These are phyloP conservation scores for Virgularia gustaviana DNA, from an alignment of 92 coral and sea anemone species.

Conservation along the genomic window DNA sequence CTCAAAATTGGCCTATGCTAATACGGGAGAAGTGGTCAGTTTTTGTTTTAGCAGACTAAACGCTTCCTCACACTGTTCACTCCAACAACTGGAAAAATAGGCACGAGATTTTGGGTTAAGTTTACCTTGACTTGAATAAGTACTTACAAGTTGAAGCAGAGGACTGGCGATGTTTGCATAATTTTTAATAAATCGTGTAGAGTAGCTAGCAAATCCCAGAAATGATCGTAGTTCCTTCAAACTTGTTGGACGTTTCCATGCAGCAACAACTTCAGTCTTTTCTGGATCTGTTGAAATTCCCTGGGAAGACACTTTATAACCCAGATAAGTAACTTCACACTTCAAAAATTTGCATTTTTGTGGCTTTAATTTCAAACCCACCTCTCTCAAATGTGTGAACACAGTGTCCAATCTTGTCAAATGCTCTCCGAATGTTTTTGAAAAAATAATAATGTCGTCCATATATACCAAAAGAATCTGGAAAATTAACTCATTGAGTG, in stretches of 20 bases:
- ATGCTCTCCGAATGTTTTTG: conserved; percentile 49
- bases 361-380: conserved; percentile 53
- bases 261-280: conserved; percentile 45
- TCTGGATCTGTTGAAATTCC: conserved; percentile 58
- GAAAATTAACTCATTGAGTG: too few relatives aligned
- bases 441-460: conserved; percentile 50
- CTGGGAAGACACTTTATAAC: conserved; percentile 48
- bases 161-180: conserved; percentile 54
- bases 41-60: too few relatives aligned
- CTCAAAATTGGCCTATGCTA: conserved; percentile 30
- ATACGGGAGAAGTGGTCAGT: conserved; percentile 34
- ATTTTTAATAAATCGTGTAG: conserved; percentile 43
- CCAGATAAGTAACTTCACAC: conserved; percentile 46
- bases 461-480: too few relatives aligned
- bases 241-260: conserved; percentile 53
- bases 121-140: conserved; percentile 11
- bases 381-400: conserved; percentile 38
- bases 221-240: conserved; percentile 52
- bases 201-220: conserved; percentile 52
- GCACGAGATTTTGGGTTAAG: conserved; percentile 34
- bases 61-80: too few relatives aligned
- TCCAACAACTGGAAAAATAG: conserved; percentile 33
- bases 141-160: conserved; percentile 51
- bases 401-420: conserved; percentile 52
- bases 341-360: conserved; percentile 50